These are phyloP conservation scores for Pseudococcus jackbeardsleyi DNA, from an alignment of 2,888 invertebrate species.

Conservation along the genomic window DNA sequence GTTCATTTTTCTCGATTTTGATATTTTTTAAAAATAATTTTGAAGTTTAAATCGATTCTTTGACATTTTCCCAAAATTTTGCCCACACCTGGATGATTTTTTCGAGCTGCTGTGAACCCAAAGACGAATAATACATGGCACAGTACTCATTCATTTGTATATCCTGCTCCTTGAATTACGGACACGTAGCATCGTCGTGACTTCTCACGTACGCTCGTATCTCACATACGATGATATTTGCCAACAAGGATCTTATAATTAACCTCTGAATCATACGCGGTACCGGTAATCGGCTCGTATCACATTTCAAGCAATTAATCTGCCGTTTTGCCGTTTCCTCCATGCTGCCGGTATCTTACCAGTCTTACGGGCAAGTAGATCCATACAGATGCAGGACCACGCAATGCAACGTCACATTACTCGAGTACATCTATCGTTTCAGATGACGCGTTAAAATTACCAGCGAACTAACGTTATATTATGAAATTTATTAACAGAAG, in stretches of 20 bases:
- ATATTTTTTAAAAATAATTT: too few species aligned
- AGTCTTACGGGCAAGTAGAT: neutral
- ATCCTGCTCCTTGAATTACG: slow-evolving; percentile 5
- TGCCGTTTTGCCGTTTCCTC: neutral
- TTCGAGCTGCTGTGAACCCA: too few species aligned
- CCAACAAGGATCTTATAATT: slow-evolving; percentile 22
- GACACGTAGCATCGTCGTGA: neutral
- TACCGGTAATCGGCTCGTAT: slow-evolving; percentile 29
- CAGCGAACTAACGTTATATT: neutral
- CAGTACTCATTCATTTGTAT: neutral
- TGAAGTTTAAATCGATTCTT: too few species aligned
- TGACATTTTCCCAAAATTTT: too few species aligned
- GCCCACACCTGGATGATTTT: too few species aligned
- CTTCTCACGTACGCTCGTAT: neutral
- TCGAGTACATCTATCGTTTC: neutral
- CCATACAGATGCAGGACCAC: neutral
- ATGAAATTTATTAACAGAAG: slow-evolving; percentile 20
- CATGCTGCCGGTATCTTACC: neutral
- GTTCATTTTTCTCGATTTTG: too few species aligned
- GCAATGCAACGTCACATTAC: slow-evolving; percentile 3
- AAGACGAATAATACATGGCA: too few species aligned
- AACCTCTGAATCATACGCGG: neutral
- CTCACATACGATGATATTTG: neutral
- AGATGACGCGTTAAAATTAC: slow-evolving; percentile 17
- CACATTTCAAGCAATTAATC: slow-evolving; percentile 13